Percentiles rank a stretch among this genome's conserved stretches.
phyloP scores from a whole-genome alignment of 2,113 vertebrate species.

The Salvator merianae region DNA sequence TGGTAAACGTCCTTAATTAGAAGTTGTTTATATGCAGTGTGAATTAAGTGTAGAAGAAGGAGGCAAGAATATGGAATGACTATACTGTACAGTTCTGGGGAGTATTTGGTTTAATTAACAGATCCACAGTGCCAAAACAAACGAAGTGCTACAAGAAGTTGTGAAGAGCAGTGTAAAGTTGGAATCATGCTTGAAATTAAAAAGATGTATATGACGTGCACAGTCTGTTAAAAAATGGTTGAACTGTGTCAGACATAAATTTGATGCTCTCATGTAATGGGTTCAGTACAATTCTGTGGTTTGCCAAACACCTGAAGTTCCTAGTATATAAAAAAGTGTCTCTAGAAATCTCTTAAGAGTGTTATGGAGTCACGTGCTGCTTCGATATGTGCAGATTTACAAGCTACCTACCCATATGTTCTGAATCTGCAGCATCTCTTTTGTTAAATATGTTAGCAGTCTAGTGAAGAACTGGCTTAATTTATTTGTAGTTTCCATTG shows the following conservation, averaged over 20 bases:
- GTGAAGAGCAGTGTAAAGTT: constrained; percentile 49
- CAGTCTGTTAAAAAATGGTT: neutral
- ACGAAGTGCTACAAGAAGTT: constrained; percentile 53
- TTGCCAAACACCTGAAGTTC: neutral
- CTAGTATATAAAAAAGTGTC: neutral
- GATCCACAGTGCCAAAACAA: constrained; percentile 66
- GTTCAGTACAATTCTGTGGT: neutral
- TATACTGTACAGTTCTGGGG: constrained; percentile 62
- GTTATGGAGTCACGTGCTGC: too few species aligned
- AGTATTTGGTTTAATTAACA: constrained; percentile 69
- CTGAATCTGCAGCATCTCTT: neutral
- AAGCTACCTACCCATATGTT: neutral
- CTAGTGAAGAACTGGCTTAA: neutral
- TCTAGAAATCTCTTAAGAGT: too few species aligned
- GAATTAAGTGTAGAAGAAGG: constrained; percentile 71
- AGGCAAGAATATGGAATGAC: constrained; percentile 63
- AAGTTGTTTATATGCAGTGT: constrained; percentile 71
- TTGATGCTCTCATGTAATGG: neutral
- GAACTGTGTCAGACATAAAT: neutral
- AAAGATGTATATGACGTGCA: neutral
- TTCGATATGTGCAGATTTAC: too few species aligned
- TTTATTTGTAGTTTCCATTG: neutral
- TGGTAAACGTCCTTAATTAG: constrained; percentile 70
- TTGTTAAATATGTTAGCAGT: neutral
- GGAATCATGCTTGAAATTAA: constrained; percentile 33